These are phyloP conservation scores for Anguilla japonica DNA, from an alignment of 2,113 vertebrate species.

Conservation along the genomic window DNA sequence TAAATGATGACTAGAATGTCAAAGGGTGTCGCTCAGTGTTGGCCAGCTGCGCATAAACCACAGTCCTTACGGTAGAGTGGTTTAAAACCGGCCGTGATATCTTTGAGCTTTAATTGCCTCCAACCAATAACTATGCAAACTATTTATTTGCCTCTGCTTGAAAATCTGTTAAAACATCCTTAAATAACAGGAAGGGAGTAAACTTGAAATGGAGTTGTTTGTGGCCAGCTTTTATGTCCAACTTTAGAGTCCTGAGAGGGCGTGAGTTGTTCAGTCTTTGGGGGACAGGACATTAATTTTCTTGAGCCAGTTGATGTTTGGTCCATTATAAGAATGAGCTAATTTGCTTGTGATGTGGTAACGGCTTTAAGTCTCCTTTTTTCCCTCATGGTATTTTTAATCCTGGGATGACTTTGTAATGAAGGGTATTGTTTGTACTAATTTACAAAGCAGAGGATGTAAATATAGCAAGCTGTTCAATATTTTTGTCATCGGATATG, in stretches of 20 bases:
- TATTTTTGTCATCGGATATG: too few relatives aligned
- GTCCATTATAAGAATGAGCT: constrained; percentile 16
- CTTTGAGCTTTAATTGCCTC: constrained; percentile 44
- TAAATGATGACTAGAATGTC: constrained; percentile 44
- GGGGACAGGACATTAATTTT: constrained; percentile 24
- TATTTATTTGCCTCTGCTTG: constrained; percentile 51
- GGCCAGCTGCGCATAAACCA: constrained; percentile 33
- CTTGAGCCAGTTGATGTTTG: background rate
- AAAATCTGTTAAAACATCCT: constrained; percentile 62
- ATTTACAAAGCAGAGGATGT: too few relatives aligned
- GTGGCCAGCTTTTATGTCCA: constrained; percentile 56
- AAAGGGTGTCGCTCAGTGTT: constrained; percentile 40
- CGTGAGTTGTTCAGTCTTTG: constrained; percentile 46
- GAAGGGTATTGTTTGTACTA: too few relatives aligned
- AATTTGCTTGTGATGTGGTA: constrained; percentile 44
- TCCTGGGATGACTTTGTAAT: too few relatives aligned
- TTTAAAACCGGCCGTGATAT: constrained; percentile 29
- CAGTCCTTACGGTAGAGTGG: constrained; percentile 29
- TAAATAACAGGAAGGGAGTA: constrained; percentile 72
- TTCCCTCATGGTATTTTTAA: too few relatives aligned
- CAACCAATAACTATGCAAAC: constrained; percentile 47
- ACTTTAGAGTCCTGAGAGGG: constrained; percentile 48
- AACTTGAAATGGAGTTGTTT: constrained; percentile 64
- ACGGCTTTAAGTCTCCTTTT: constrained; percentile 1
- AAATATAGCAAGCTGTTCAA: too few relatives aligned